These are phyloP conservation scores for Brachycybe producta DNA, from an alignment of 2,888 invertebrate species.

Conservation along the genomic window DNA sequence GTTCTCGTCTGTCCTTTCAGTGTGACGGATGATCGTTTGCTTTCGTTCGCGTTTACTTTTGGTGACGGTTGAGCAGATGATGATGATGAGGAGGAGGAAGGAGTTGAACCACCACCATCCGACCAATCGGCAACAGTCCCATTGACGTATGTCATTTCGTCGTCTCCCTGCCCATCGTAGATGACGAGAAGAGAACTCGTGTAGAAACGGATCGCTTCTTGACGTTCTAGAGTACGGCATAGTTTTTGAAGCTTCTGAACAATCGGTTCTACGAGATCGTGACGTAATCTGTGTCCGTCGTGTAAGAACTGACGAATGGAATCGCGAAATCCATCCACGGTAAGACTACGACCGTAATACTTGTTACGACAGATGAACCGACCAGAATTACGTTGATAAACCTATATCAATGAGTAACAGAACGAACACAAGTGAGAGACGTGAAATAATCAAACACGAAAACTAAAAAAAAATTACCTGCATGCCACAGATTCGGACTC, in stretches of 20 bases:
- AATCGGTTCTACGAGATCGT: conserved; percentile 35
- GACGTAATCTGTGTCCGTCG: conserved; percentile 37
- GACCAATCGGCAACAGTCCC: conserved; percentile 21
- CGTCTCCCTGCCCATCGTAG: conserved; percentile 36
- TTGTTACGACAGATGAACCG: conserved; percentile 41
- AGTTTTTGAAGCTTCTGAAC: conserved; percentile 35
- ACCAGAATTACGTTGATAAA: conserved; percentile 40
- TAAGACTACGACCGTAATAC: conserved; percentile 40
- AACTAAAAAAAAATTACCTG: conserved; percentile 29
- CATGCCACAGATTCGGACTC: conserved; percentile 42
- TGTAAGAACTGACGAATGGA: conserved; percentile 40
- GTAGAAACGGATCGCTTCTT: conserved; percentile 42
- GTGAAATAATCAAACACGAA: background rate
- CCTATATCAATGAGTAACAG: conserved; percentile 30
- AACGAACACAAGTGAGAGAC: background rate
- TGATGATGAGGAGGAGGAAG: no score
- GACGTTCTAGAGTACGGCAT: conserved; percentile 31
- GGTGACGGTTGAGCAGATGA: background rate
- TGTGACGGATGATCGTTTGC: no score
- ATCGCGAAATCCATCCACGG: conserved; percentile 38
- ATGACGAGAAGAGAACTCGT: conserved; percentile 43
- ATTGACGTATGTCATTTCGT: conserved; percentile 12
- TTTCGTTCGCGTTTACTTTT: no score
- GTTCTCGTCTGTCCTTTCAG: background rate
- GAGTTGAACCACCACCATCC: background rate